Conservation (phyloP, 2,797 vertebrate species). For the Margarornis squamiger region DNA sequence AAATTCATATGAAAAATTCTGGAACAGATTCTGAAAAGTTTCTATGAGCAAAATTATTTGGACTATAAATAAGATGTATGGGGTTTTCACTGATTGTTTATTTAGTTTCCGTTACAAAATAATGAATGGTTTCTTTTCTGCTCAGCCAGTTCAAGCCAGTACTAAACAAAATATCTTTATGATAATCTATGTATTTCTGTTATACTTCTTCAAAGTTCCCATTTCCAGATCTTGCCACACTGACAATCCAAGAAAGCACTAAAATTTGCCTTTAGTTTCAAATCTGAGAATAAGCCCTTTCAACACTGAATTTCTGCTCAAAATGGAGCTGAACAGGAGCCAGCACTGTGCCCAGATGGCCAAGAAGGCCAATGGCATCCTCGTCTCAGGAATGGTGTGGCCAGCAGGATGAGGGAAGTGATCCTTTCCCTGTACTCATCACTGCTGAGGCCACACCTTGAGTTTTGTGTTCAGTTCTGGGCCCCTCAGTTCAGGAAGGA, state of each 20-base stretch:
- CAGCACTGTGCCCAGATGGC: too few species aligned
- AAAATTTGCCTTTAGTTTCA: not conserved
- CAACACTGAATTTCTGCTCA: not conserved
- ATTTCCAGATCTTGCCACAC: not conserved
- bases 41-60: not conserved
- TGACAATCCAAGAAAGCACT: not conserved
- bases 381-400: too few species aligned
- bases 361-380: too few species aligned
- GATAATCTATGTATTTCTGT: not conserved
- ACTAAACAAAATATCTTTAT: not conserved
- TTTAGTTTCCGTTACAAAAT: not conserved
- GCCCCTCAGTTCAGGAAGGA: too few species aligned
- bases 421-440: too few species aligned
- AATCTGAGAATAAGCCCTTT: not conserved
- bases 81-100: fast-evolving
- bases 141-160: not conserved
- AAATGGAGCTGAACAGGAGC: not conserved
- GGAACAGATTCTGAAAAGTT: not conserved
- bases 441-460: too few species aligned
- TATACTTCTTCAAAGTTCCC: not conserved
- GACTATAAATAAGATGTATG: not conserved
- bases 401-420: too few species aligned
- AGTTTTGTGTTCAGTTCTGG: too few species aligned
- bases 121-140: not conserved
- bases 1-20: not conserved